Evolutionary conservation across 2,797 vertebrate genomes (phyloP), one percentile per base, ranked within the genome.

Genomic region (Numenius phaeopus): DNA sequence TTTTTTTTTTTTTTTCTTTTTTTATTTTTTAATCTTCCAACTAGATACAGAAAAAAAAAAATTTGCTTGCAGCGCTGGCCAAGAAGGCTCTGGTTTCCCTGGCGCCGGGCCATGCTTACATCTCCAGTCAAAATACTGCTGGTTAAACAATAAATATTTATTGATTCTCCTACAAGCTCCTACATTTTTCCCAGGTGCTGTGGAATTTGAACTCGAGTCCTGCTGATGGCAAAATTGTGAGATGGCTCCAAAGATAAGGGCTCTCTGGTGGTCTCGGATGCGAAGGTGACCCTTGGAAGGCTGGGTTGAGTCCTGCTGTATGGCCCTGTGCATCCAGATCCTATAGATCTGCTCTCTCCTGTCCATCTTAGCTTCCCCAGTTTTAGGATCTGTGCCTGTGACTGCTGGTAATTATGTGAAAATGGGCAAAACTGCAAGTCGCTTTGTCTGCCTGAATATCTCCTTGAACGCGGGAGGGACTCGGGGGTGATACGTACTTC

Each of bases 81-180:
- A 93, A 95, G 84, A 50, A 84, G 77, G 91, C 95, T 97, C 94
- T 85, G 66, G n/a, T 93, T 95, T 94, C 82, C 9, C 32, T 97
- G 97, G 96, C 96, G 3, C 29, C 0, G 37, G 70, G 94, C 98
- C 96, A 95, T 98, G 97, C 96, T 98, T 98, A 98, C 94, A 97
- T 96, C 94, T 88, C 90, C 72, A 86, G 89, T 98, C 89, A 95
- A 96, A 97, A 98, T 97, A 96, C 91, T 97, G 87, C 95, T 97
- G 91, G 94, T 91, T 54, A 87, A 95, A 96, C 97, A 95, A 93
- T 97, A 98, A 98, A 97, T 98, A 98, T 98, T 98, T 98, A 97
- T 98, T 97, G 97, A 98, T 98, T 95, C 91, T 94, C 71, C 85
- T 91, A 30, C 52, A 37, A 89, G 91, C 79, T 97, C 89, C 88